phyloP scores from a whole-genome alignment of 2,113 vertebrate genomes.

The Calonectris borealis region DNA sequence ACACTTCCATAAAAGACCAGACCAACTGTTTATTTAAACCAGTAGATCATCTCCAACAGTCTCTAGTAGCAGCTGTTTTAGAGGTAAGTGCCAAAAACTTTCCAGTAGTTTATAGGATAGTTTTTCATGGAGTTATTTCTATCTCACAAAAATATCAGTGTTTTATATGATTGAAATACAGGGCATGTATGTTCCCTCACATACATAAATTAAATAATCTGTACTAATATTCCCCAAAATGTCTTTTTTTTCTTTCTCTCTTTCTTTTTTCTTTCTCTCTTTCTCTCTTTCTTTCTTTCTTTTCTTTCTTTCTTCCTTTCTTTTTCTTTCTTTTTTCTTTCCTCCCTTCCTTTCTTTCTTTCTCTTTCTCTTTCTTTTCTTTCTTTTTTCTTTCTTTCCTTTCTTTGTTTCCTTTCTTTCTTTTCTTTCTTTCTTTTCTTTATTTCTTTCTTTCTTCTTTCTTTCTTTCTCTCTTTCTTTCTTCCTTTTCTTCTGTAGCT shows the following conservation, averaged over 20 bases:
- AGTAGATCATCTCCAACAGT: not conserved
- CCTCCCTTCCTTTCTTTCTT: not conserved
- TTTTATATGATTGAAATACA: not conserved
- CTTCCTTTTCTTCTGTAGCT: no score
- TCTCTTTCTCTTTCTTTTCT: fast-evolving
- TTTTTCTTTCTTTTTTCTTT: not conserved
- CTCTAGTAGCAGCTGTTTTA: not conserved
- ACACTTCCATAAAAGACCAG: not conserved
- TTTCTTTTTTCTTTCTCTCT: no score
- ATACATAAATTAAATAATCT: not conserved
- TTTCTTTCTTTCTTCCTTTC: not conserved
- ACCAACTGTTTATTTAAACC: not conserved
- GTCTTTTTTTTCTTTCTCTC: not conserved
- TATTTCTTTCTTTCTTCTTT: fast-evolving
- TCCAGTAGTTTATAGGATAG: not conserved
- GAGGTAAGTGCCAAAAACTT: not conserved
- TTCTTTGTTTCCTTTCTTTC: no score
- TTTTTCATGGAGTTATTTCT: not conserved
- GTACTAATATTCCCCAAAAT: not conserved
- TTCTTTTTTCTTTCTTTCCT: not conserved
- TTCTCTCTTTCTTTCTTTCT: no score
- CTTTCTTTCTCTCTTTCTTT: no score
- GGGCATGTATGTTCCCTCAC: not conserved
- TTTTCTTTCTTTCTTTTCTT: no score
- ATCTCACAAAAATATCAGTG: not conserved